Base-by-base conservation (phyloP, 1,140 invertebrate genomes). In the Micrasema minimum region DNA sequence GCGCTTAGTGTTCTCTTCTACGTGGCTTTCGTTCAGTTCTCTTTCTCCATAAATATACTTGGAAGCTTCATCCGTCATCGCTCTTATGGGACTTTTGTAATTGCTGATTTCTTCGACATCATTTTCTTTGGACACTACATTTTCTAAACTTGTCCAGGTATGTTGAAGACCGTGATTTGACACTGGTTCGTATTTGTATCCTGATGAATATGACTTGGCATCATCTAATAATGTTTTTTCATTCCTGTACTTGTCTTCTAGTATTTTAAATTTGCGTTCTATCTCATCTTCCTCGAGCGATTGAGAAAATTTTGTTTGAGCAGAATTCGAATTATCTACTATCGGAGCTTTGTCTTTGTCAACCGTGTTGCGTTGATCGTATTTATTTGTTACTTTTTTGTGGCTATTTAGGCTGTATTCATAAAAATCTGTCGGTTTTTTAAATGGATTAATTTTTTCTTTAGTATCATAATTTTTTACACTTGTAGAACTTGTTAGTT, bases 231-330 rank as follows among this genome's bases (percentile, higher is more conserved):
- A 18, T 9, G 31, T 38, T 9, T 64, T 75, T 16, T 75, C 65
- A 46, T 55, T 71, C 57, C 38, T 72, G 22, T 75, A 75, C 50
- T 75, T 75, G 9, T 69, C 37, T 61, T 75, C 73, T 18, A 75
- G 66, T 11, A 46, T 20, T 59, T 71, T 75, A 53, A 69, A 75
- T 18, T 69, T 75, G n/a, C 46, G 9, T 66, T 75, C 73, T n/a
- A 65, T 71, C 12, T 75, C 73, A 66, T 69, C 61, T n/a, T 74
- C 68, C 10, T 73, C 45, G 12, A 41, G 10, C 10, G 61, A 31
- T 16, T 46, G 16, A 2, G 1, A 20, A 2, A 41, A 12, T 9
- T 26, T 16, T 14, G 12, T 35, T 26, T 26, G 14, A 6, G 12
- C 7, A 20, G 46, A 48, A 16, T 20, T 48, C 3, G 20, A 48